phyloP scores from a whole-genome alignment of 1,140 invertebrate genomes.

The Brachionus koreanus region DNA sequence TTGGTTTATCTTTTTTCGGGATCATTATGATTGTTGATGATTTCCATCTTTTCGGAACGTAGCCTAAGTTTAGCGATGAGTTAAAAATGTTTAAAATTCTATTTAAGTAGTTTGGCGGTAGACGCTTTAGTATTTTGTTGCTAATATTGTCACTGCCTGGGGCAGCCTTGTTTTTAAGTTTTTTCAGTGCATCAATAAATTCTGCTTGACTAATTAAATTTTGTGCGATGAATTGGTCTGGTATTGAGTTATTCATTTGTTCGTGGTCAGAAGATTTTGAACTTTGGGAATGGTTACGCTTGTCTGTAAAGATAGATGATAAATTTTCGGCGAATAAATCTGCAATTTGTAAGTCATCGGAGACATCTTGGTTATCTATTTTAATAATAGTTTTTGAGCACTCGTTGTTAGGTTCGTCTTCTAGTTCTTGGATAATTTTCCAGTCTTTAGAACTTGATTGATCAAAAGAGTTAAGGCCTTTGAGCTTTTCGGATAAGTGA shows the following conservation, averaged over 20 bases:
- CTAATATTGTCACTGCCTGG: not conserved
- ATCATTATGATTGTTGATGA: no score
- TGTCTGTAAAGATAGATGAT: no score
- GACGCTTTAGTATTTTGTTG: not conserved
- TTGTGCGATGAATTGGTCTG: not conserved
- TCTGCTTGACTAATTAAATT: not conserved
- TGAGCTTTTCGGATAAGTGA: not conserved
- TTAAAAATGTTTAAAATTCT: not conserved
- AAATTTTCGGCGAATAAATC: no score
- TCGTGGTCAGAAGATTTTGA: no score
- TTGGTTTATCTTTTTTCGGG: conserved; percentile 44
- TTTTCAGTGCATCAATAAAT: not conserved
- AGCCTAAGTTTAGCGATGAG: not conserved
- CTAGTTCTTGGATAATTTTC: not conserved
- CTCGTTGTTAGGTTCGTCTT: not conserved
- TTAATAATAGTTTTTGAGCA: not conserved
- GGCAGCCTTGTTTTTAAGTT: not conserved
- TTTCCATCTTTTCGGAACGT: conserved; percentile 38
- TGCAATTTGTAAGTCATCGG: no score
- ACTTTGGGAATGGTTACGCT: no score
- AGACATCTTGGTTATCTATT: no score
- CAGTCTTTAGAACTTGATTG: not conserved
- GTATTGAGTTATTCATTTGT: no score
- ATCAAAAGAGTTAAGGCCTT: not conserved
- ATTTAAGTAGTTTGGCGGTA: not conserved